Percentiles rank a stretch among this genome's conserved stretches.
These are phyloP conservation scores for Euzetes globulus DNA, from an alignment of 2,888 invertebrate species.

Conservation along the genomic window DNA sequence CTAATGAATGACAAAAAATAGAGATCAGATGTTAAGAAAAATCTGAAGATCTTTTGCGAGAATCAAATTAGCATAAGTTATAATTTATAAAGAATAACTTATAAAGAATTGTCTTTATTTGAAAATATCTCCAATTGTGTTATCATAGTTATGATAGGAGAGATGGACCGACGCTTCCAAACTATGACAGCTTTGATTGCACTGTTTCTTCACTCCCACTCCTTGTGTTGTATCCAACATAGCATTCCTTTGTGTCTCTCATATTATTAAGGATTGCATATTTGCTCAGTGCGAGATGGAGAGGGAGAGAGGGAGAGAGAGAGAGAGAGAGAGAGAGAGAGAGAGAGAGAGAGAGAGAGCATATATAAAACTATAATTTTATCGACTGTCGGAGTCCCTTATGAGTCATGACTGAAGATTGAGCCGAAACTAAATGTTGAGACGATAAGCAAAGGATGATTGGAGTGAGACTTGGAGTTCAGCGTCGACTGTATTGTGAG, in stretches of 20 bases:
- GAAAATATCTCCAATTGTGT: too few species aligned
- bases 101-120: too few species aligned
- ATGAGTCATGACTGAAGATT: background rate
- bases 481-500: background rate
- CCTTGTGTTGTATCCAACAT: background rate
- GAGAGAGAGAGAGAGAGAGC: background rate
- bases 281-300: background rate
- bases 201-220: background rate
- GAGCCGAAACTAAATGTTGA: constrained; percentile 6
- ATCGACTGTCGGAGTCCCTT: background rate
- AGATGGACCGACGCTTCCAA: too few species aligned
- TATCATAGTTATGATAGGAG: too few species aligned
- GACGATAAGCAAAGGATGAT: background rate
- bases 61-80: too few species aligned
- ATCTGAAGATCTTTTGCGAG: too few species aligned
- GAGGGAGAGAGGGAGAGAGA: constrained; percentile 8
- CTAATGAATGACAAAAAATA: too few species aligned
- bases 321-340: background rate
- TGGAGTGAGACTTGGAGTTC: background rate
- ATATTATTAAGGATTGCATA: background rate
- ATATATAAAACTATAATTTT: background rate
- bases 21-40: too few species aligned
- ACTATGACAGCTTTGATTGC: too few species aligned
- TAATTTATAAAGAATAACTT: too few species aligned
- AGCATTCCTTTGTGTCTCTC: background rate